A percentile compares a stretch with the other conserved stretches of the same genome.
phyloP scores from a whole-genome alignment of 2,113 vertebrate species.

The Eptatretus burgeri region DNA sequence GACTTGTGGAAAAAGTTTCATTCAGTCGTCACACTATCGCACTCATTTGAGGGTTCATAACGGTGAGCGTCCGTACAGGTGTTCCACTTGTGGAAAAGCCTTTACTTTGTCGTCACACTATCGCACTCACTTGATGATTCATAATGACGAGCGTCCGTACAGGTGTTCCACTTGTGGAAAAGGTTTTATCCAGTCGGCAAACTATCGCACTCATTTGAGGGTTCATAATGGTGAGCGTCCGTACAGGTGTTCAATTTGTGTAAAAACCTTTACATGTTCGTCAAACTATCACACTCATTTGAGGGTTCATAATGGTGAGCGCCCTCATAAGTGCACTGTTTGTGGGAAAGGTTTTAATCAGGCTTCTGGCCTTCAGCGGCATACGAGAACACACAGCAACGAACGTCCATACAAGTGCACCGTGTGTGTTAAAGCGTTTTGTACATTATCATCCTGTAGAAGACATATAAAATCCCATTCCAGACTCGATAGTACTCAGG shows the following conservation, averaged over 20 bases:
- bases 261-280: not conserved
- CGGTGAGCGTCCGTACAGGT: not conserved
- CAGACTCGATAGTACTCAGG: no score
- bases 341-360: not conserved
- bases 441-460: no score
- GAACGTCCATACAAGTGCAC: no score
- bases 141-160: not conserved
- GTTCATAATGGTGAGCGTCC: slow-evolving; percentile 1
- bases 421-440: no score
- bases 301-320: slow-evolving; percentile 5
- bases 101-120: not conserved
- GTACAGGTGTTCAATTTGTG: slow-evolving; percentile 3
- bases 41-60: slow-evolving; percentile 2
- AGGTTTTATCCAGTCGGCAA: not conserved
- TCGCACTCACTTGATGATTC: not conserved
- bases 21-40: not conserved
- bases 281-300: not conserved
- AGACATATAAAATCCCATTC: no score
- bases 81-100: not conserved
- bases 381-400: no score
- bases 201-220: not conserved
- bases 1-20: slow-evolving; percentile 5
- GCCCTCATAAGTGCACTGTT: not conserved
- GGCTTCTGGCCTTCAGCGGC: no score
- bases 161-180: slow-evolving; percentile 1